These are phyloP conservation scores for Coracopsis vasa DNA, from an alignment of 2,113 vertebrate genomes.

Conservation along the genomic window DNA sequence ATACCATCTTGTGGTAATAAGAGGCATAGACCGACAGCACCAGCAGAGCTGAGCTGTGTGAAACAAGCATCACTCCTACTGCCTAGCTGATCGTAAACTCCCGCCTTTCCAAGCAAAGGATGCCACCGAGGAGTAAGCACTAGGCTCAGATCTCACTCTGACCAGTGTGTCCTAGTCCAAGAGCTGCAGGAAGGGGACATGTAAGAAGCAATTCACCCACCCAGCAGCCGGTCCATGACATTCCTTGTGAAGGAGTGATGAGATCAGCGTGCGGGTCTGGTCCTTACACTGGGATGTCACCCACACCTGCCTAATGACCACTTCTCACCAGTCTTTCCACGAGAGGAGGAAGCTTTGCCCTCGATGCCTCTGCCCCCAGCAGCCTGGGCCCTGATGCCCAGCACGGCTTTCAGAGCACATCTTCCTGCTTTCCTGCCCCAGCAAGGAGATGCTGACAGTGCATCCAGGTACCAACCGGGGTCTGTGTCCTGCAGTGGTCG, in stretches of 20 bases:
- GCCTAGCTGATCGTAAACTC: fast-evolving
- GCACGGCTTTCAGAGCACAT: neutral
- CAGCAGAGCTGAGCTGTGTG: neutral
- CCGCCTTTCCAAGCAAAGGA: neutral
- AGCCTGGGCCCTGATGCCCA: neutral
- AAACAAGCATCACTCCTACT: neutral
- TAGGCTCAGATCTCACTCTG: neutral
- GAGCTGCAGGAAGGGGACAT: neutral
- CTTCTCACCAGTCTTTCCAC: neutral
- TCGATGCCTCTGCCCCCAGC: neutral
- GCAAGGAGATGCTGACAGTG: neutral
- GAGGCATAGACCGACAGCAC: neutral
- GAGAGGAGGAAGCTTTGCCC: neutral
- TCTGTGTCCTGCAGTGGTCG: fast-evolving
- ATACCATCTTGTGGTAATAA: neutral
- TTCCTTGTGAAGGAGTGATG: neutral
- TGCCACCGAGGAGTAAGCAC: neutral
- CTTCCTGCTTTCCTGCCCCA: neutral
- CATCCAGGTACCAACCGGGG: neutral
- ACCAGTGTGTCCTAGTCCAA: neutral
- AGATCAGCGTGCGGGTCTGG: too few relatives aligned
- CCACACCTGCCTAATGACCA: fast-evolving
- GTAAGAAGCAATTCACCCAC: neutral
- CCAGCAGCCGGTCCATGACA: fast-evolving
- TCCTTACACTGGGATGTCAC: neutral